Percentiles rank a stretch among this genome's conserved stretches.
Conservation (phyloP, 2,797 vertebrate genomes). For the Etheostoma nigrum region DNA sequence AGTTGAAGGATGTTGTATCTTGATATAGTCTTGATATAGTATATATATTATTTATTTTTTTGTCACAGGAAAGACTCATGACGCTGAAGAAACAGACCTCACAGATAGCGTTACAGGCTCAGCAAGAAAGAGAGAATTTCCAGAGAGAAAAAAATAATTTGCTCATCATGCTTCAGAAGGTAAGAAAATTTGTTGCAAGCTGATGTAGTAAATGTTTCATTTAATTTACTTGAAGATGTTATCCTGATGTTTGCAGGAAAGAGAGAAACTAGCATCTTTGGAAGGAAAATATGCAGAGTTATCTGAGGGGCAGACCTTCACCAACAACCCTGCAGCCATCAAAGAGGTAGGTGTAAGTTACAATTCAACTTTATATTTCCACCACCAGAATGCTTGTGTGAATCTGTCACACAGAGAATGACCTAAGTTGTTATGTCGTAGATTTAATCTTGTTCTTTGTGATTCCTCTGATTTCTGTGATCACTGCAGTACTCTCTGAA, state of each 20-base stretch:
- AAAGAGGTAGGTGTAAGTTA: constrained; percentile 78
- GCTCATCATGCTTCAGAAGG: constrained; percentile 86
- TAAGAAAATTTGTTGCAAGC: constrained; percentile 36
- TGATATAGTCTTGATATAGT: background rate
- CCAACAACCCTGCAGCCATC: constrained; percentile 72
- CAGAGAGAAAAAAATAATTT: constrained; percentile 86
- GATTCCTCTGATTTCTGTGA: constrained; percentile 29
- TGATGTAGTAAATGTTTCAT: background rate
- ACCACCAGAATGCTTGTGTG: constrained; percentile 15
- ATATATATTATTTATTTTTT: background rate
- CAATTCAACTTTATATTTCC: background rate
- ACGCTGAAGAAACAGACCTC: constrained; percentile 94
- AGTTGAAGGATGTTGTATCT: background rate
- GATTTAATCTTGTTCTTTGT: background rate
- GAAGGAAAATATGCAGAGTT: constrained; percentile 86
- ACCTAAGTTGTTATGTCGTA: background rate
- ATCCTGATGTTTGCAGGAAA: constrained; percentile 76
- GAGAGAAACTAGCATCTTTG: constrained; percentile 81
- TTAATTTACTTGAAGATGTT: constrained; percentile 23
- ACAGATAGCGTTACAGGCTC: constrained; percentile 84
- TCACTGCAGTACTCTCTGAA: constrained; percentile 89
- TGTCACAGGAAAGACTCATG: constrained; percentile 90
- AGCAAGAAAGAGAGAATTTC: constrained; percentile 85
- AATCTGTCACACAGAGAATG: background rate
- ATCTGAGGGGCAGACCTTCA: constrained; percentile 81